phyloP scores from a whole-genome alignment of 2,113 vertebrate genomes.

The Xenopus tropicalis region UCB_Xtro_10.0 CM004445.2:10486501-10487000 shows the following conservation, averaged over 20 bases:
- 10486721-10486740: background rate
- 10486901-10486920: too few species aligned
- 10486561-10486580: conserved; percentile 83
- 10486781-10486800: too few species aligned
- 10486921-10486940: background rate
- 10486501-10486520: too few species aligned
- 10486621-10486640: conserved; percentile 80
- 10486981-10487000: conserved; percentile 62
- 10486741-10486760: background rate
- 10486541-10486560: conserved; percentile 75
- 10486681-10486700: too few species aligned
- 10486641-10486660: background rate
- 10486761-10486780: background rate
- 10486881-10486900: too few species aligned
- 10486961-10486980: conserved; percentile 53
- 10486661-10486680: background rate
- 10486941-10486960: conserved; percentile 41
- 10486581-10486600: conserved; percentile 88
- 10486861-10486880: too few species aligned
- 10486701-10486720: background rate
- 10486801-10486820: too few species aligned
- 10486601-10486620: conserved; percentile 96
- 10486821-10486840: too few species aligned
- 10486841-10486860: too few species aligned
- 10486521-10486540: background rate